Evolutionary conservation across 1,140 invertebrate species (phyloP), one percentile per base, ranked within the genome.

Genomic region (Scaptomyza montana): DNA sequence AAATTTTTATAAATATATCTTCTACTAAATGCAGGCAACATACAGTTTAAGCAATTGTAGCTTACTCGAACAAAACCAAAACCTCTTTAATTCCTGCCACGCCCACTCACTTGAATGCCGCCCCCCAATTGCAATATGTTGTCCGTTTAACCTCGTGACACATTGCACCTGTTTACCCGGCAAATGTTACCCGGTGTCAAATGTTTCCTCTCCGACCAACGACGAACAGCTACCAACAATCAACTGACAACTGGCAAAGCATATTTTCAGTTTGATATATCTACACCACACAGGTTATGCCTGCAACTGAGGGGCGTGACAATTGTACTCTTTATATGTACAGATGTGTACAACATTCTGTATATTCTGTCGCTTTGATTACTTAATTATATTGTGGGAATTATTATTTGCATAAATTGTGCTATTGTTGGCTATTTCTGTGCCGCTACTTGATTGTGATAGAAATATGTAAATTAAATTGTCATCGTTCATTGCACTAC

Each of bases 391-490:
- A 64, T 50, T 9, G 25, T 55, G 21, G 2, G 21, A 3, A 64
- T 64, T 63, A 55, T 12, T 59, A 30, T 59, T 43, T 9, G 43
- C 51, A 55, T 69, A 39, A 54, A 54, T 64, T 45, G 33, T 36
- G n/a, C 33, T 55, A 9, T 16, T 28, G 45, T 28, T 56, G 16
- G 16, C 6, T n/a, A 21, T 56, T 4, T 43, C 36, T 43, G 16
- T 19, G 33, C 36, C 12, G 33, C 36, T n/a, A n/a, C 16, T 36
- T 9, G 33, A 45, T 57, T 41, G 10, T 12, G 12, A n/a, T 7
- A 10, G 12, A 41, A 25, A 57, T 57, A 45, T 4, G 8, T 43
- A 28, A 57, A 25, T 45, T 25, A 30, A 45, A 39, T 25, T 53
- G 33, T 21, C 36, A 9, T 16, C 13, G 46, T 51, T 53, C 39